Evolutionary conservation across 2,797 vertebrate species (phyloP), one percentile per base, ranked within the genome.

Genomic region (Odontamblyopus rebecca): DNA sequence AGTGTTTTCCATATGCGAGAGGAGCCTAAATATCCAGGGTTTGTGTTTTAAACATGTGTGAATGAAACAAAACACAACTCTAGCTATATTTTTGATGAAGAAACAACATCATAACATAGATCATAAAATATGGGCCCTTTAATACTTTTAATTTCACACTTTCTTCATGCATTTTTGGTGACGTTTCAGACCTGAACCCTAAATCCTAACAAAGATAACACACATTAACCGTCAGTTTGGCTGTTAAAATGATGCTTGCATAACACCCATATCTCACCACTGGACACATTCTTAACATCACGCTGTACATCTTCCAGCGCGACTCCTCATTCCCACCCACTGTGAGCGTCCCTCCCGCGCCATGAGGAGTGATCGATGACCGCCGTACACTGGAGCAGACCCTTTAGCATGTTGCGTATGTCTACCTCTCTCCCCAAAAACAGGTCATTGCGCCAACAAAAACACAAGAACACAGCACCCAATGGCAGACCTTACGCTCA

Each of bases 311-410:
- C 76, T 86, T 80, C 80, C 68, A 18, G 79, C 74, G 66, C 73
- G 75, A 77, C 83, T 85, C 80, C 73, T 64, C 48, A 77, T 92
- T 66, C 86, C 89, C 87, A 89, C 86, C 88, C 90, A 91, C 80
- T 18, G 82, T 41, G 86, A 73, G 81, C 82, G 85, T 91, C 90
- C 87, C 61, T 91, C 89, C 81, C 69, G 81, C 86, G 64, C 68
- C 65, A 74, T 30, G 79, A 71, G 23, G 70, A 56, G 77, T 94
- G 91, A 94, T 92, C 82, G 88, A 94, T 91, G 92, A 90, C 77
- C 87, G 78, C 86, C 65, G 67, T 62, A 74, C 87, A 82, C 83
- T 4, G 16, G 51, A 72, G 80, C n/a, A 85, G 85, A 84, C 79
- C 88, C 84, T 74, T 38, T 81, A 72, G 80, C 85, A 82, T 86